Percentiles rank a stretch among this genome's conserved stretches.
These are phyloP conservation scores for Himalopsyche phryganea DNA, from an alignment of 1,140 invertebrate genomes.

Conservation along the genomic window DNA sequence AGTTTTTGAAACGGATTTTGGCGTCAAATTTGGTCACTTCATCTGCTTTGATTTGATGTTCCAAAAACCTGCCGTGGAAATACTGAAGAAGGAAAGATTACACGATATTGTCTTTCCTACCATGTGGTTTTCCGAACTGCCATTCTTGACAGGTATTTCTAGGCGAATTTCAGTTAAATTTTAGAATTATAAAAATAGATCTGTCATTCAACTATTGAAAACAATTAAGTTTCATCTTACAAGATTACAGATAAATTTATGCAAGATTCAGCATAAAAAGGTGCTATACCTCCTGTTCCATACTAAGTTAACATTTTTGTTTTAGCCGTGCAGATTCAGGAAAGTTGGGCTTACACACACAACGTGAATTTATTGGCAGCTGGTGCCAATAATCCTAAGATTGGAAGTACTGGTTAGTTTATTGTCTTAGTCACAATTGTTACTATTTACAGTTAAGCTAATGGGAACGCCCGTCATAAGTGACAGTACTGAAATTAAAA, in stretches of 20 bases:
- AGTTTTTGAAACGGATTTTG: constrained; percentile 75
- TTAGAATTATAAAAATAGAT: no score
- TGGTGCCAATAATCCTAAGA: constrained; percentile 53
- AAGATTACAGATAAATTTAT: no score
- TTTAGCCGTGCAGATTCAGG: constrained; percentile 57
- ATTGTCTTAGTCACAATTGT: no score
- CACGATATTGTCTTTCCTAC: constrained; percentile 68
- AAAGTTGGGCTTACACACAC: constrained; percentile 55
- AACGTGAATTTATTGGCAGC: constrained; percentile 59
- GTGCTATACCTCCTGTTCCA: no score
- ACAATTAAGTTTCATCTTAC: no score
- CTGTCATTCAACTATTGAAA: no score
- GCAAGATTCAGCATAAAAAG: no score
- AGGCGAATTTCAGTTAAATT: no score
- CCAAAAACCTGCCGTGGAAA: constrained; percentile 55
- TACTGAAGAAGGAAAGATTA: constrained; percentile 55
- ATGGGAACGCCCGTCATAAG: no score
- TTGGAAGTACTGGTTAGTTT: constrained; percentile 51
- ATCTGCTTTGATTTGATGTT: constrained; percentile 79
- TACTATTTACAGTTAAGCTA: no score
- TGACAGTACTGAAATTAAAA: no score
- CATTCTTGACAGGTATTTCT: constrained; percentile 61
- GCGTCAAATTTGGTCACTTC: constrained; percentile 74
- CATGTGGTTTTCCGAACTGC: constrained; percentile 75
- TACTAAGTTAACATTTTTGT: neutral